These are phyloP conservation scores for Podarcis lilfordi DNA, from an alignment of 2,797 vertebrate species.

Conservation along the genomic window DNA sequence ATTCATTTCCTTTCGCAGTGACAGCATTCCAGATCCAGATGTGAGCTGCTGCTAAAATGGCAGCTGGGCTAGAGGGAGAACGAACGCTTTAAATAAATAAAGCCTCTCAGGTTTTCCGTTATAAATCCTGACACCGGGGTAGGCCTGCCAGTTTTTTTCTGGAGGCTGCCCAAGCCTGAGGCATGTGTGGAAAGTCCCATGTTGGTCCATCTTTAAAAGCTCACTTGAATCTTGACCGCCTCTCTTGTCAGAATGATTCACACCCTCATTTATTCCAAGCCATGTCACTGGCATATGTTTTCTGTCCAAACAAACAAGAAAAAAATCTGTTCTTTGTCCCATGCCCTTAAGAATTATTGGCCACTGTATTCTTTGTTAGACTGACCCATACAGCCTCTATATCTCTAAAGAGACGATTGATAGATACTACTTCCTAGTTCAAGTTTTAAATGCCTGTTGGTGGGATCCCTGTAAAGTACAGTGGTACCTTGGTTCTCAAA, in stretches of 20 bases:
- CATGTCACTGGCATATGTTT: accelerated
- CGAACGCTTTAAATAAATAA: slow-evolving; percentile 24
- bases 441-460: slow-evolving; percentile 44
- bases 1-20: slow-evolving; percentile 28
- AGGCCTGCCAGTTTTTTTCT: slow-evolving; percentile 33
- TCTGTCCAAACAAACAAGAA: neutral
- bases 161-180: slow-evolving; percentile 32
- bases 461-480: slow-evolving; percentile 40
- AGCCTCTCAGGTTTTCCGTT: slow-evolving; percentile 35
- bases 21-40: slow-evolving; percentile 35
- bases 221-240: neutral
- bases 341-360: neutral
- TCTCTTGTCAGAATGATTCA: accelerated
- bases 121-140: neutral
- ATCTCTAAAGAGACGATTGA: slow-evolving; percentile 42
- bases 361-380: slow-evolving; percentile 62
- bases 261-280: neutral
- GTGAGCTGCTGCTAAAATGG: slow-evolving; percentile 19
- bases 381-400: slow-evolving; percentile 29
- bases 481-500: too few relatives aligned
- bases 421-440: slow-evolving; percentile 56
- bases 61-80: slow-evolving; percentile 14
- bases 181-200: slow-evolving; percentile 32
- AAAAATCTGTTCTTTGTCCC: neutral
- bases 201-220: slow-evolving; percentile 42